Evolutionary conservation across 2,797 vertebrate genomes (phyloP).

Genomic region (Esox masquinongy): DNA sequence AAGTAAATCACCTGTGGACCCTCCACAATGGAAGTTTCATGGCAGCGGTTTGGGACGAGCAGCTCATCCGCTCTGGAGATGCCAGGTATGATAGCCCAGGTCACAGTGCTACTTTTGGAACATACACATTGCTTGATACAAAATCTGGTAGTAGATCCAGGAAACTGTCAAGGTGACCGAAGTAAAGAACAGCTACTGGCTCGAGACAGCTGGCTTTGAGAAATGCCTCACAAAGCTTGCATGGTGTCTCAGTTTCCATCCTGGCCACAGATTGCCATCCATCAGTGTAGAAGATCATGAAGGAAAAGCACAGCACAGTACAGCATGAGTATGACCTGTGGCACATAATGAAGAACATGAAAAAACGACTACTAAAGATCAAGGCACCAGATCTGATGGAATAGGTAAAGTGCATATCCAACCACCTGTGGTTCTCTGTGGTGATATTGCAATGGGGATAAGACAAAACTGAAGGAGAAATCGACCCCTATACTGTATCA

Average conservation of each 20-base stretch:
- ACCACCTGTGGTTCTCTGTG: too few relatives aligned
- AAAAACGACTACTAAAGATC: too few relatives aligned
- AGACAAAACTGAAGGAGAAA: too few relatives aligned
- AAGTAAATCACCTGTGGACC: constrained; percentile 5
- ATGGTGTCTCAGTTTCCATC: neutral
- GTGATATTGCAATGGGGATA: too few relatives aligned
- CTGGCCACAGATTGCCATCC: constrained; percentile 4
- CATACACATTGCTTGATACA: constrained; percentile 2
- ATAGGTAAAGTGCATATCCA: too few relatives aligned
- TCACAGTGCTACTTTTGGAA: constrained; percentile 9
- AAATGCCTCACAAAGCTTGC: neutral
- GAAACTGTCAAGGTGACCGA: constrained; percentile 7
- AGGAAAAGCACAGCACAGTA: neutral
- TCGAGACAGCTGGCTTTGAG: neutral
- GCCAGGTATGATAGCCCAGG: constrained; percentile 1
- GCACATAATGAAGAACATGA: too few relatives aligned
- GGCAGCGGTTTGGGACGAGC: neutral
- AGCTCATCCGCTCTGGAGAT: constrained; percentile 1
- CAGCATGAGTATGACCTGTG: too few relatives aligned
- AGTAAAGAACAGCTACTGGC: constrained; percentile 15
- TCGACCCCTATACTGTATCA: too few relatives aligned
- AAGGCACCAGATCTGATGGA: too few relatives aligned
- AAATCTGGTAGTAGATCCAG: neutral
- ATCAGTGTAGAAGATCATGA: neutral
- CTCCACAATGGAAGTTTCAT: constrained; percentile 3